Base-by-base conservation (phyloP, 2,797 vertebrate genomes). In the Trematomus bernacchii region DNA sequence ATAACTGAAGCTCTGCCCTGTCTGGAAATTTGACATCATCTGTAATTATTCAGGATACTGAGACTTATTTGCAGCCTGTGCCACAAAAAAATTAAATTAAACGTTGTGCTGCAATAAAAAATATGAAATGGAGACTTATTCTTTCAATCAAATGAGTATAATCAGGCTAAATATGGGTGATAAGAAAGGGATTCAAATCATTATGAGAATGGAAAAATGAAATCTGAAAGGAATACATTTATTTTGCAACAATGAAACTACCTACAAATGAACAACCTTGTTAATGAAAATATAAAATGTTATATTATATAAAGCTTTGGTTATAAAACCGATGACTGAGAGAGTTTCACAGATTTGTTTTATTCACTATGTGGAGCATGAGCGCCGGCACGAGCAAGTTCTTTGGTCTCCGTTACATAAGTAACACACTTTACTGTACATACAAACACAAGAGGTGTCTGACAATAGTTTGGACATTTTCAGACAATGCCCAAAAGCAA, bases 401-500 rank as follows among this genome's bases (percentile, higher is more conserved):
- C 30, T 58, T 51, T 53, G 44, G 16, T 12, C 60, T 54, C 16
- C 2, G 4, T 65, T 74, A 59, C 44, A 70, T 58, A 64, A 64
- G 40, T 37, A 59, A 33, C 18, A 37, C 33, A 33, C 51, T 48
- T 33, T 16, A 77, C 18, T 69, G 61, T 73, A 79, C 54, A 58
- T 73, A 57, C 64, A 63, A 16, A 47, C 7, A 77, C n/a, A 52
- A n/a, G 15, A 73, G 70, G 18, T 15, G 6, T 61, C 67, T 55
- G 51, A 76, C 62, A 84, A 76, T 37, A 81, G 57, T 71, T 81
- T 69, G 71, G 80, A 83, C 40, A 30, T 66, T 67, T 54, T 68
- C 60, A 76, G 79, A 70, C 66, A 77, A 70, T 52, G 52, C 66
- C 85, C 80, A 67, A 79, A 85, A 87, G 81, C 83, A 89, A 86